A percentile compares a stretch with the other conserved stretches of the same genome.
Conservation (phyloP, 2,113 vertebrate genomes). For the Anhinga anhinga region DNA sequence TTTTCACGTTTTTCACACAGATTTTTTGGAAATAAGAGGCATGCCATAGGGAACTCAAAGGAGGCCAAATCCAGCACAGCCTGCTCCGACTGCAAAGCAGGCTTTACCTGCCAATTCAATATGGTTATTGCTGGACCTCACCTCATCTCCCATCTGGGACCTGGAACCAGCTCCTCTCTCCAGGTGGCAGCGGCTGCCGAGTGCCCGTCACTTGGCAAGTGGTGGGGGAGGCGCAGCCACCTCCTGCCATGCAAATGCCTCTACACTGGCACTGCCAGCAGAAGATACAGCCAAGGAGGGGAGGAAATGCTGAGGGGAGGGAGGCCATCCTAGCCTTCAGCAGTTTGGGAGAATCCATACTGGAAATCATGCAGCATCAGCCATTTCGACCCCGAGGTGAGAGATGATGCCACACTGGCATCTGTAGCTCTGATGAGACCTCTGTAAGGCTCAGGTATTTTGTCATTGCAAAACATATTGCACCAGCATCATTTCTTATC, state of each 20-base stretch:
- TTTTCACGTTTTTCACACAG: neutral
- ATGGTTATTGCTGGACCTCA: neutral
- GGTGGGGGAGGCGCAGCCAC: neutral
- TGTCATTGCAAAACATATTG: neutral
- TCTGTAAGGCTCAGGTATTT: neutral
- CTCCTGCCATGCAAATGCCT: neutral
- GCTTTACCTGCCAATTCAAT: neutral
- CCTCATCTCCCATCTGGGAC: neutral
- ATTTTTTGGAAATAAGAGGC: neutral
- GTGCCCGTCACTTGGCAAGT: too few species aligned
- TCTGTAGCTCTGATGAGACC: rapidly evolving
- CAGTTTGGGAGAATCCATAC: neutral
- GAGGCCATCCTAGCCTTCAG: neutral
- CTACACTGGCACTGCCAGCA: neutral
- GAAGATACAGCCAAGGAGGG: neutral
- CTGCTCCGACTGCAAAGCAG: rapidly evolving
- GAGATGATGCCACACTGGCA: neutral
- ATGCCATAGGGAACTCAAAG: neutral
- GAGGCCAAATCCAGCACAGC: neutral
- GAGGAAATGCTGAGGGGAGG: neutral
- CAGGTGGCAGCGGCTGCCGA: rapidly evolving
- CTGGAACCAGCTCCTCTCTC: neutral
- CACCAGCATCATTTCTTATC: neutral
- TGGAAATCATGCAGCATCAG: neutral
- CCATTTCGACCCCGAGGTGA: neutral